Conservation (phyloP, 2,113 vertebrate genomes). For the Oryctolagus cuniculus region mOryCun1.1 NC_091436.1:114046001-114046500, state of each 20-base stretch:
- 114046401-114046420: too few species aligned
- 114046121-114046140: not conserved
- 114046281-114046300: slow-evolving; percentile 62
- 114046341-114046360: too few species aligned
- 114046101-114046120: not conserved
- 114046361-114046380: too few species aligned
- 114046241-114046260: slow-evolving; percentile 66
- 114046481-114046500: too few species aligned
- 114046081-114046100: not conserved
- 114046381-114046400: too few species aligned
- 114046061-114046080: not conserved
- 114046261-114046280: slow-evolving; percentile 70
- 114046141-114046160: not conserved
- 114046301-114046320: slow-evolving; percentile 66
- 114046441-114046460: too few species aligned
- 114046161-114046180: not conserved
- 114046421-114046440: too few species aligned
- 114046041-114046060: not conserved
- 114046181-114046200: not conserved
- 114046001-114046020: not conserved
- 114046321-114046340: too few species aligned
- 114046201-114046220: slow-evolving; percentile 62
- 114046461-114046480: too few species aligned
- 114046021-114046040: not conserved
- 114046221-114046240: slow-evolving; percentile 60